Percentiles rank a stretch among this genome's conserved stretches.
phyloP scores from a whole-genome alignment of 1,140 invertebrate genomes.

The Acromyrmex heyeri region DNA sequence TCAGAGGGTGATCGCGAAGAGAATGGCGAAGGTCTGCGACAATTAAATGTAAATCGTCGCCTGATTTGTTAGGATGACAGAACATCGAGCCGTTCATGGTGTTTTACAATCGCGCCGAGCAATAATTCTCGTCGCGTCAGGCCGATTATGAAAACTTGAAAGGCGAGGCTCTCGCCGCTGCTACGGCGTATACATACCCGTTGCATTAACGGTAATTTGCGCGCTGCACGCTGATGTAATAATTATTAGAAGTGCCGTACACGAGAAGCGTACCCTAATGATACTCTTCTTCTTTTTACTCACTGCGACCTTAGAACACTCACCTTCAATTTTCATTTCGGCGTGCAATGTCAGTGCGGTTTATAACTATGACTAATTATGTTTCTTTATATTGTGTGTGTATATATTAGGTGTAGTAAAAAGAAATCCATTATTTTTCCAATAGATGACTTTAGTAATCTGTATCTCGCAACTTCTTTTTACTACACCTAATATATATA shows the following conservation, averaged over 20 bases:
- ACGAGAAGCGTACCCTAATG: not conserved
- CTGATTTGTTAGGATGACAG: slow-evolving; percentile 30
- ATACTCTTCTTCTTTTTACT: not conserved
- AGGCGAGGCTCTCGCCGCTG: slow-evolving; percentile 30
- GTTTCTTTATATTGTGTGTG: not conserved
- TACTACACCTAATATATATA: too few species aligned
- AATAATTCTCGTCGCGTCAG: slow-evolving; percentile 39
- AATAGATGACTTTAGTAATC: too few species aligned
- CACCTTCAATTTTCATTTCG: slow-evolving; percentile 32
- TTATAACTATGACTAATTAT: not conserved
- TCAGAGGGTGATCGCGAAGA: not conserved
- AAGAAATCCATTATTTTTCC: too few species aligned
- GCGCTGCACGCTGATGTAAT: slow-evolving; percentile 46
- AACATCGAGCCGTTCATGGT: not conserved
- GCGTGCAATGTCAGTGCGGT: not conserved
- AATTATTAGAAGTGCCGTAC: slow-evolving; percentile 26
- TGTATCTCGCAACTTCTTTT: too few species aligned
- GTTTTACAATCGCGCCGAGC: slow-evolving; percentile 35
- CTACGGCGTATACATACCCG: not conserved
- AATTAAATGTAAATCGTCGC: slow-evolving; percentile 59
- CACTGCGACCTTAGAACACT: slow-evolving; percentile 20
- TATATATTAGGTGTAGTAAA: too few species aligned
- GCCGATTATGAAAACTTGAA: slow-evolving; percentile 57
- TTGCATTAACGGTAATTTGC: slow-evolving; percentile 54
- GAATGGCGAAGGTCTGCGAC: slow-evolving; percentile 7